These are phyloP conservation scores for Notechis scutatus DNA, from an alignment of 2,113 vertebrate genomes.

Conservation along the genomic window DNA sequence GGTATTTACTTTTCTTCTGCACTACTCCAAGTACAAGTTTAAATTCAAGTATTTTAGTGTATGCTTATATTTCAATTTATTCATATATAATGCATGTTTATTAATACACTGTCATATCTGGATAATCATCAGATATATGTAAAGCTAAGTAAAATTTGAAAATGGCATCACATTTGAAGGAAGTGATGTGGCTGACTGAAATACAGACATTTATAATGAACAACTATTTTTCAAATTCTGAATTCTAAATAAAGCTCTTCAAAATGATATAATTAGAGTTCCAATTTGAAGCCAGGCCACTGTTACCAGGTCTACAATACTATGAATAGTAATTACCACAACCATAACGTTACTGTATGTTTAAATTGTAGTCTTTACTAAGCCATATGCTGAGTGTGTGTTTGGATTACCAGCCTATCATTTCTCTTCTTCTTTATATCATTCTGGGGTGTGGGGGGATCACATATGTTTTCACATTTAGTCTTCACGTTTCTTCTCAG, in stretches of 20 bases:
- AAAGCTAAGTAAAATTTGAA: slow-evolving; percentile 42
- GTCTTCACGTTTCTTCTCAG: accelerated
- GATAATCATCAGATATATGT: slow-evolving; percentile 31
- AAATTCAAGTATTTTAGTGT: slow-evolving; percentile 25
- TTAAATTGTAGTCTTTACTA: slow-evolving; percentile 17
- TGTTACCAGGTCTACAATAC: slow-evolving; percentile 41
- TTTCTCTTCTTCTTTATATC: background rate
- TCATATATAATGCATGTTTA: slow-evolving; percentile 30
- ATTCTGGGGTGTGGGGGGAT: background rate
- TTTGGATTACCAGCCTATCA: background rate
- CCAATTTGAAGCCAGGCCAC: slow-evolving; percentile 39
- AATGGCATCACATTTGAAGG: slow-evolving; percentile 25
- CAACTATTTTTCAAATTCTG: slow-evolving; percentile 35
- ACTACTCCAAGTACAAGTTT: background rate
- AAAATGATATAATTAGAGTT: slow-evolving; percentile 67
- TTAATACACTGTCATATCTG: slow-evolving; percentile 23
- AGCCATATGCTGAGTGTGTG: background rate
- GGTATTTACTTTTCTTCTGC: background rate
- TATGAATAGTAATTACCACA: slow-evolving; percentile 33
- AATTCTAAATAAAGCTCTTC: slow-evolving; percentile 55
- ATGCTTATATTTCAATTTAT: background rate
- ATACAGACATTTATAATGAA: slow-evolving; percentile 47
- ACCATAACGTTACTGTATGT: slow-evolving; percentile 4
- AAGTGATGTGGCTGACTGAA: slow-evolving; percentile 56
- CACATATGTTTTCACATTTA: accelerated